Conservation (phyloP, 2,888 invertebrate species). For the Caenorhabditis uteleia region DNA sequence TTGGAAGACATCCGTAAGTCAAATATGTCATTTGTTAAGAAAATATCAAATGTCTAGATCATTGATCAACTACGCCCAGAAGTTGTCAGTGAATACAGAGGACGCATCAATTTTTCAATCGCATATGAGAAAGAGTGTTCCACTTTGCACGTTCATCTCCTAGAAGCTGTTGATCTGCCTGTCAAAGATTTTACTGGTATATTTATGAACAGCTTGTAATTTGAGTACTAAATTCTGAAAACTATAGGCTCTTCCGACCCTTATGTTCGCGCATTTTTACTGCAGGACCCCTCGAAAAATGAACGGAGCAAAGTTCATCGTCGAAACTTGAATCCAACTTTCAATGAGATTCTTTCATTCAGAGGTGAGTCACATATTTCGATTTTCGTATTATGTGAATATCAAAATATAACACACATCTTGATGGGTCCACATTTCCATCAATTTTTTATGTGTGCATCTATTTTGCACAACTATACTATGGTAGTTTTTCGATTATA, state of each 20-base stretch:
- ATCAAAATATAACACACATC: no score
- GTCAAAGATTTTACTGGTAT: conserved; percentile 64
- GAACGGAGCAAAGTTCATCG: conserved; percentile 59
- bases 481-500: no score
- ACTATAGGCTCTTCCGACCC: conserved; percentile 62
- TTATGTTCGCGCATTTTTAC: conserved; percentile 63
- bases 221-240: not conserved
- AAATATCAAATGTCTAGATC: conserved; percentile 34
- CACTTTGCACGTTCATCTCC: conserved; percentile 57
- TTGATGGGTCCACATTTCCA: no score
- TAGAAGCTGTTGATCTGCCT: conserved; percentile 66
- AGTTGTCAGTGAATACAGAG: conserved; percentile 60
- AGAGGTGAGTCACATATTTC: no score
- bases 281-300: conserved; percentile 53
- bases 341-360: conserved; percentile 61
- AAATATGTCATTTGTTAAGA: conserved; percentile 1
- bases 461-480: no score
- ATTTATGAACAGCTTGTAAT: not conserved
- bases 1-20: conserved; percentile 53
- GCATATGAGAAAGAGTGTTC: conserved; percentile 58
- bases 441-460: no score
- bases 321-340: conserved; percentile 64
- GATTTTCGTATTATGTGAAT: no score
- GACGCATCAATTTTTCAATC: conserved; percentile 63
- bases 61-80: conserved; percentile 64